Conservation (phyloP, 2,113 vertebrate species). For the Nyctibius bracteatus region DNA sequence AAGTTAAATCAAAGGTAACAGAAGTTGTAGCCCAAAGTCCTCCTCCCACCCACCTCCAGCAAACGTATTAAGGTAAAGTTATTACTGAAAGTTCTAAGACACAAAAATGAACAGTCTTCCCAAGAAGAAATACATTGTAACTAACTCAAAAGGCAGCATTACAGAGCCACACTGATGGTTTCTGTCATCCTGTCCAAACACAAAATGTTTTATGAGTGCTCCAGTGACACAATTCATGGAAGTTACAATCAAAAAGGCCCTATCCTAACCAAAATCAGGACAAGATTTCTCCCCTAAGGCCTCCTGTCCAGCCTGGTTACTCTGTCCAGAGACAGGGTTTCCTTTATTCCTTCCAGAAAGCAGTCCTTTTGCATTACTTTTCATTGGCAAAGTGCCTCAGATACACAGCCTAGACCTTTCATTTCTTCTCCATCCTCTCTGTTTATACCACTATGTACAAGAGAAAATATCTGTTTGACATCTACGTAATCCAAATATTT, state of each 20-base stretch:
- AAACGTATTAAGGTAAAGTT: background rate
- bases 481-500: background rate
- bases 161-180: background rate
- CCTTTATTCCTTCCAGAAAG: background rate
- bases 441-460: background rate
- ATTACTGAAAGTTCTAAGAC: background rate
- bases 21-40: background rate
- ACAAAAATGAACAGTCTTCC: background rate
- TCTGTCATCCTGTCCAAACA: background rate
- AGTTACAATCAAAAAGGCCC: background rate
- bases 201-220: background rate
- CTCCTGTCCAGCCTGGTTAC: background rate
- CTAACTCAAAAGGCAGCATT: background rate
- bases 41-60: background rate
- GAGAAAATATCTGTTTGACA: background rate
- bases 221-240: fast-evolving
- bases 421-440: background rate
- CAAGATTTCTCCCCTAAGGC: background rate
- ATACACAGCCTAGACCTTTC: background rate
- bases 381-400: background rate
- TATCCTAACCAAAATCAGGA: background rate
- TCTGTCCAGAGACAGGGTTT: background rate
- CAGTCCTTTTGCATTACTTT: background rate
- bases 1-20: background rate
- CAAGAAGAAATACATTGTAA: background rate